Percentiles rank a stretch among this genome's conserved stretches.
Conservation (phyloP, 2,888 invertebrate species). For the Aphodius sticticus region DNA sequence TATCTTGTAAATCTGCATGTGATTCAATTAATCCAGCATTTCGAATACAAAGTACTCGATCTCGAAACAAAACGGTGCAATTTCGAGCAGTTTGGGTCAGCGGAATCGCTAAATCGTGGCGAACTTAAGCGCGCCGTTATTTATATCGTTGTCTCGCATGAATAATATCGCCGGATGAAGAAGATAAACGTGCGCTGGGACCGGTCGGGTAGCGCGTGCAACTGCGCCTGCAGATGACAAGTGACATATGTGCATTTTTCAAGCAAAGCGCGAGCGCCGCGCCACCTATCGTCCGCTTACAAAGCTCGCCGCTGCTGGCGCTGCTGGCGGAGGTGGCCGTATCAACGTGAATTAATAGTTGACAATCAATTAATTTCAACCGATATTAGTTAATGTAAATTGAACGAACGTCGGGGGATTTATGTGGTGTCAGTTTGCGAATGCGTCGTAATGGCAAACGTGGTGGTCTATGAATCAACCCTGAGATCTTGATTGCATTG, state of each 20-base stretch:
- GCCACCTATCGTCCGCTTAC: background rate
- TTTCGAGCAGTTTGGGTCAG: background rate
- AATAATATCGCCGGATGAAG: background rate
- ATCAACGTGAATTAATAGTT: background rate
- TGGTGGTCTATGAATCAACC: background rate
- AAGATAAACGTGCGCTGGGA: background rate
- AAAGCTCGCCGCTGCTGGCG: background rate
- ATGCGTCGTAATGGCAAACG: background rate
- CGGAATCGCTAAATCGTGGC: background rate
- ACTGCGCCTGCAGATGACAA: background rate
- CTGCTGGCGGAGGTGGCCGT: background rate
- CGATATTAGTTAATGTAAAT: slow-evolving; percentile 4
- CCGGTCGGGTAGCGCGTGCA: background rate
- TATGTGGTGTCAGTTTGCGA: background rate
- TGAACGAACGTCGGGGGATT: background rate
- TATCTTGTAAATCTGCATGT: background rate
- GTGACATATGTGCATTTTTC: background rate
- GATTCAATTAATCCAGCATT: background rate
- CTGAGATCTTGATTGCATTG: background rate
- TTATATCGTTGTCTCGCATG: background rate
- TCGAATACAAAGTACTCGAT: background rate
- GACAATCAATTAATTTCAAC: background rate
- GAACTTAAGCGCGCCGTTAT: background rate
- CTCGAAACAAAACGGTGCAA: background rate
- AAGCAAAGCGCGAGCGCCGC: background rate